Conservation (phyloP, 1,140 invertebrate genomes). For the Eciton burchellii region DNA sequence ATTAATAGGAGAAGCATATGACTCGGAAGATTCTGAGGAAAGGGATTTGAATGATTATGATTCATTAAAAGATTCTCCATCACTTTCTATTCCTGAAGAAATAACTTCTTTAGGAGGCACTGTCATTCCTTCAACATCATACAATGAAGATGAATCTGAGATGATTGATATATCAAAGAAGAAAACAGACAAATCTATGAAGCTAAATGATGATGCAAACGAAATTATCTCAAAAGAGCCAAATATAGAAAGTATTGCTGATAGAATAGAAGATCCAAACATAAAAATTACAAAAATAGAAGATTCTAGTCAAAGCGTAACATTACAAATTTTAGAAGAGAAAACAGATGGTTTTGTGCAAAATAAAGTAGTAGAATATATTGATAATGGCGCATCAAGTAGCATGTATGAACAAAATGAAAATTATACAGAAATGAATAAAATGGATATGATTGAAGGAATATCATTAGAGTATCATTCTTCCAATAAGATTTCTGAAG, state of each 20-base stretch:
- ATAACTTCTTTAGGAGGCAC: slow-evolving; percentile 23
- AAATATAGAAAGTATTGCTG: neutral
- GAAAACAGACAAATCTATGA: neutral
- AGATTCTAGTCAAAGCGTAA: slow-evolving; percentile 29
- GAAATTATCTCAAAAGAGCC: slow-evolving; percentile 8
- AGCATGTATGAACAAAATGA: slow-evolving; percentile 4
- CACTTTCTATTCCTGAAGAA: slow-evolving; percentile 48
- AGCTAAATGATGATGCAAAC: neutral
- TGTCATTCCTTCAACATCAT: neutral
- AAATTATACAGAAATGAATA: slow-evolving; percentile 11
- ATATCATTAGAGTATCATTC: slow-evolving; percentile 22
- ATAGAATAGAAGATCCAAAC: neutral
- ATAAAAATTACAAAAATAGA: neutral
- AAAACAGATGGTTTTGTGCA: neutral
- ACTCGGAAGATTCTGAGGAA: slow-evolving; percentile 78
- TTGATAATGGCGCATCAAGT: neutral
- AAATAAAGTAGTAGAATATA: neutral
- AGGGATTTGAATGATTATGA: slow-evolving; percentile 52
- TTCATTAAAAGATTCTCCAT: slow-evolving; percentile 25
- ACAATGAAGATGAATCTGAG: slow-evolving; percentile 20
- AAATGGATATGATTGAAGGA: neutral
- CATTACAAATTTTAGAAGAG: slow-evolving; percentile 11
- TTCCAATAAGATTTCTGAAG: slow-evolving; percentile 9
- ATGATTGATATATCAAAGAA: neutral
- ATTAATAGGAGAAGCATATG: slow-evolving; percentile 79